Evolutionary conservation across 2,113 vertebrate genomes (phyloP).

Genomic region (Melospiza georgiana): DNA sequence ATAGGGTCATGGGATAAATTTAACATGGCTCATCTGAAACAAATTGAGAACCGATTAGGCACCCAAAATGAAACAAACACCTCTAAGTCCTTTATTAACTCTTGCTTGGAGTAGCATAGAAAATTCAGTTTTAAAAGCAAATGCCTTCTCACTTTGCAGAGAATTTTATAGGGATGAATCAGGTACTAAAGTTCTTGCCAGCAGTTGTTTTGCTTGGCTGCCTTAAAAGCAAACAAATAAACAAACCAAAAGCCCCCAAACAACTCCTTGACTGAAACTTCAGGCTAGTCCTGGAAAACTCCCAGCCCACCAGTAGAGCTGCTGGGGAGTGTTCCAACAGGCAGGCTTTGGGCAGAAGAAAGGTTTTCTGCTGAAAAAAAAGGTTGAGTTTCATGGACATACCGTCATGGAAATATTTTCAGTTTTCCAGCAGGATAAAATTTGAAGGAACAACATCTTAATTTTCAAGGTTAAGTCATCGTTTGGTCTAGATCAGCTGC

Average conservation of each 20-base stretch:
- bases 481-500: constrained; percentile 1
- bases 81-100: not conserved
- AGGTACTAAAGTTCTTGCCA: not conserved
- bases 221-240: constrained; percentile 10
- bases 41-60: not conserved
- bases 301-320: constrained; percentile 5
- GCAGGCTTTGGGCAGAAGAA: not conserved
- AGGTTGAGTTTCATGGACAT: not conserved
- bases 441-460: not conserved
- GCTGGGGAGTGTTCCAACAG: not conserved
- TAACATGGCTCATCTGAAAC: not conserved
- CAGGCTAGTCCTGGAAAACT: not conserved
- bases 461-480: constrained; percentile 46
- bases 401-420: not conserved
- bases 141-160: not conserved
- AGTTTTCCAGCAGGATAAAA: not conserved
- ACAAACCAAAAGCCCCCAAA: not conserved
- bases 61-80: not conserved
- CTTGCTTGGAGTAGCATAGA: not conserved
- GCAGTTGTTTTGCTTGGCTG: constrained; percentile 15
- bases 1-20: not conserved
- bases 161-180: not conserved
- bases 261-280: not conserved
- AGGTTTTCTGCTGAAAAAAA: not conserved
- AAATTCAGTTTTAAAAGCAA: not conserved